Conservation (phyloP, 2,113 vertebrate genomes). For the Calidris pygmaea region DNA sequence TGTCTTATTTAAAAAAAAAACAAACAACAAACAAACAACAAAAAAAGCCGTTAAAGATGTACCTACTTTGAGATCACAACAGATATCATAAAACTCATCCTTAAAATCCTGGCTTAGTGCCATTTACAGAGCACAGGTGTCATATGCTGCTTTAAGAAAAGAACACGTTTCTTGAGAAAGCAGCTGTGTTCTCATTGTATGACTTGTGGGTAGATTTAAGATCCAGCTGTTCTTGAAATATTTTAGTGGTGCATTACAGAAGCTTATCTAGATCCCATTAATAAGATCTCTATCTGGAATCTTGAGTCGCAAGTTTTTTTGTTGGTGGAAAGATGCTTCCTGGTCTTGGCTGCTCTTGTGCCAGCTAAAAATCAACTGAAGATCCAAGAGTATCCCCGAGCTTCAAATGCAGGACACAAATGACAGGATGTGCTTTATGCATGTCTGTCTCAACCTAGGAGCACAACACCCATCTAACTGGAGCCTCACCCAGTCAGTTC, state of each 20-base stretch:
- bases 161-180: not conserved
- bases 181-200: not conserved
- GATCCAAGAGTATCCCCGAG: not conserved
- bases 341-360: not conserved
- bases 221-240: slow-evolving; percentile 9
- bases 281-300: not conserved
- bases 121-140: not conserved
- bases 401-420: not conserved
- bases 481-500: not conserved
- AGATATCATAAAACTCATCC: not conserved
- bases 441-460: not conserved
- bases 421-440: not conserved
- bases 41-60: not conserved
- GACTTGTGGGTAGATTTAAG: slow-evolving; percentile 13
- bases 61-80: not conserved
- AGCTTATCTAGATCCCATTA: not conserved
- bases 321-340: not conserved
- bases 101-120: not conserved
- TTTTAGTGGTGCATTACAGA: not conserved
- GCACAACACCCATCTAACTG: not conserved
- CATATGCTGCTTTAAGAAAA: not conserved
- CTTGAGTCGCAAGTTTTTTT: not conserved
- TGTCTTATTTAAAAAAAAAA: not conserved
- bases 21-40: not conserved
- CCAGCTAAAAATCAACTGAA: not conserved